Evolutionary conservation across 1,140 invertebrate genomes (phyloP).

Genomic region (Schlechtendalia chinensis): DNA sequence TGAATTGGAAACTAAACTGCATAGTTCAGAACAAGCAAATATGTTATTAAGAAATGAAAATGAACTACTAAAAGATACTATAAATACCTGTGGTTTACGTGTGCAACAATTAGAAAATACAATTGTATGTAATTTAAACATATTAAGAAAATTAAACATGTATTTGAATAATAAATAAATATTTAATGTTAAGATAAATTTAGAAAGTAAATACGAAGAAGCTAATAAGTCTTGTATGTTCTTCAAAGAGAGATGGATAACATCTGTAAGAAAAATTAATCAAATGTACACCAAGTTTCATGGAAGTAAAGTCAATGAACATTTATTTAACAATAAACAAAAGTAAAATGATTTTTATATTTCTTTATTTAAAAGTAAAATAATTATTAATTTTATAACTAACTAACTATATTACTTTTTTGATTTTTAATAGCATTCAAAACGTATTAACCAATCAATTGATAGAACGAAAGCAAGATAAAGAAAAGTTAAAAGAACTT

Average conservation of each 20-base stretch:
- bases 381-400: neutral
- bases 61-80: neutral
- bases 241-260: constrained; percentile 20
- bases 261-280: constrained; percentile 31
- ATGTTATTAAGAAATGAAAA: constrained; percentile 28
- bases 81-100: neutral
- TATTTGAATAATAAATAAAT: constrained; percentile 16
- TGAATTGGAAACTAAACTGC: constrained; percentile 17
- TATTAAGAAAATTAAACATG: neutral
- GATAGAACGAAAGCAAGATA: neutral
- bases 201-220: constrained; percentile 9
- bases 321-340: constrained; percentile 12
- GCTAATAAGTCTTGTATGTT: constrained; percentile 10
- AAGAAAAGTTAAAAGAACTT: constrained; percentile 13
- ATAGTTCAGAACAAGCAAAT: neutral
- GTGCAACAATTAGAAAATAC: constrained; percentile 7
- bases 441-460: neutral
- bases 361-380: constrained; percentile 54
- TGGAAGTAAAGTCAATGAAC: neutral
- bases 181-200: neutral
- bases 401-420: neutral
- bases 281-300: neutral
- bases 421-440: constrained; percentile 6
- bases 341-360: constrained; percentile 23
- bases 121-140: constrained; percentile 25